phyloP scores from a whole-genome alignment of 2,113 vertebrate species.

The Corydoras maculifer region DNA sequence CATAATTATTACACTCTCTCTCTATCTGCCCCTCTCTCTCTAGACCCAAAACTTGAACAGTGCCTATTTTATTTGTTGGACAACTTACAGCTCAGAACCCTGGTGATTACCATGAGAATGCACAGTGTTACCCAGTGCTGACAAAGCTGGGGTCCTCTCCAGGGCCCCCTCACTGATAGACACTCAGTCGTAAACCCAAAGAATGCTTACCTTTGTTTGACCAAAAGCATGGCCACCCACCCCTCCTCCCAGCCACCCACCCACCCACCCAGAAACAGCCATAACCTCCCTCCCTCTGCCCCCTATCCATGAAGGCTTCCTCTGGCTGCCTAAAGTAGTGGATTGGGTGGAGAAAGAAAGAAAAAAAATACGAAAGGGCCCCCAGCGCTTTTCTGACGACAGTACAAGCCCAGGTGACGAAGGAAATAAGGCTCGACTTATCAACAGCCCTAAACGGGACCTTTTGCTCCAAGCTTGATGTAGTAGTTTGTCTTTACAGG shows the following conservation, averaged over 20 bases:
- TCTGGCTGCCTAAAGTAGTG: slow-evolving; percentile 21
- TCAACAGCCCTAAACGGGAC: slow-evolving; percentile 29
- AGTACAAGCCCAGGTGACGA: slow-evolving; percentile 33
- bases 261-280: slow-evolving; percentile 64
- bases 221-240: slow-evolving; percentile 52
- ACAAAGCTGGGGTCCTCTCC: slow-evolving; percentile 72
- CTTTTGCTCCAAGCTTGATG: slow-evolving; percentile 30
- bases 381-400: slow-evolving; percentile 45
- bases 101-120: slow-evolving; percentile 93
- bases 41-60: slow-evolving; percentile 80
- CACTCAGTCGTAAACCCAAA: slow-evolving; percentile 94
- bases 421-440: slow-evolving; percentile 28
- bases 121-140: slow-evolving; percentile 82
- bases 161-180: slow-evolving; percentile 81
- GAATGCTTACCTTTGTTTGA: slow-evolving; percentile 84
- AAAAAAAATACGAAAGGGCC: not conserved
- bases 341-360: not conserved
- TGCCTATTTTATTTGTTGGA: slow-evolving; percentile 93
- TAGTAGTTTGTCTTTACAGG: slow-evolving; percentile 26
- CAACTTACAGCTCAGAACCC: slow-evolving; percentile 84
- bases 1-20: slow-evolving; percentile 53
- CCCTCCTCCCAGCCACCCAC: slow-evolving; percentile 41
- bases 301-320: slow-evolving; percentile 40
- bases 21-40: slow-evolving; percentile 46
- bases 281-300: slow-evolving; percentile 48